Evolutionary conservation across 2,888 invertebrate species (phyloP), one percentile per base, ranked within the genome.

Genomic region (Helobdella robusta): DNA sequence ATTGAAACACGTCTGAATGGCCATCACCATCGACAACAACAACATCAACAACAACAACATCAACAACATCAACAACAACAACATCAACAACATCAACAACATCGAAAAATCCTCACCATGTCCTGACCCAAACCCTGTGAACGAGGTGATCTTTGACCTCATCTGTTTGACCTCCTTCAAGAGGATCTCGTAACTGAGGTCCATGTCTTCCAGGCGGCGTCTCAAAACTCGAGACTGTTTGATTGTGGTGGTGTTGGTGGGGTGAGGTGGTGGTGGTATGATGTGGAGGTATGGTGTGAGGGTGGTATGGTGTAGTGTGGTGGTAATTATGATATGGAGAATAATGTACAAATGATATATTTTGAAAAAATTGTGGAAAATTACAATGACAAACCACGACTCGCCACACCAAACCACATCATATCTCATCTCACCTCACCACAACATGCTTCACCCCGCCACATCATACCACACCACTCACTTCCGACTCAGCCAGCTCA

Each of bases 401-500:
- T n/a, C n/a, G n/a, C n/a, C n/a, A n/a, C n/a, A n/a, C n/a, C n/a
- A n/a, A n/a, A n/a, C n/a, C n/a, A n/a, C n/a, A n/a, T n/a, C n/a
- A n/a, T n/a, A n/a, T n/a, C n/a, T n/a, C n/a, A n/a, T n/a, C n/a
- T n/a, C n/a, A n/a, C n/a, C n/a, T n/a, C n/a, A n/a, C n/a, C n/a
- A n/a, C n/a, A n/a, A n/a, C n/a, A n/a, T n/a, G n/a, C n/a, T n/a
- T n/a, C n/a, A n/a, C n/a, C n/a, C 15, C 15, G 44, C 15, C 11
- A 15, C 15, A 40, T 40, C 11, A 40, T 40, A 15, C 11, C 62
- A 32, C 18, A 67, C 89, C 87, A 28, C 86, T 84, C 66, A 89
- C 86, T 83, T 93, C 92, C 82, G 90, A 89, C 80, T 92, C 91
- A 76, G 89, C 88, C 59, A 91, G 83, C 79, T 92, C 92, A 62